Evolutionary conservation across 2,888 invertebrate genomes (phyloP).

Genomic region (Ichneumoninae sp.): DNA sequence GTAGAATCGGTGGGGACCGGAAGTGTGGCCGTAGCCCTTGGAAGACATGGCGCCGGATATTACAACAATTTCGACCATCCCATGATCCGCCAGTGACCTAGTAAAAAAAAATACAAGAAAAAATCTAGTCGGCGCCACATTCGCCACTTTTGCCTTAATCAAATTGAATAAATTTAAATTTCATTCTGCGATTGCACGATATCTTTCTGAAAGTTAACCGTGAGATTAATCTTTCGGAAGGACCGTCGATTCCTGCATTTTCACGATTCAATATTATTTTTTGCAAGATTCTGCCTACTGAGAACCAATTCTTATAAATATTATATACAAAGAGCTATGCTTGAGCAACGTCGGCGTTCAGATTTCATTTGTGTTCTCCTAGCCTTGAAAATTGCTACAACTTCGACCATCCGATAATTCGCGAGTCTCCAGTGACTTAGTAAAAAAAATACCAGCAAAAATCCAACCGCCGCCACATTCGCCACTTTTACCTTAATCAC

Average conservation of each 20-base stretch:
- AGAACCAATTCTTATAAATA: background rate
- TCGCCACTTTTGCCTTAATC: background rate
- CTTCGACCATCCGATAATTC: background rate
- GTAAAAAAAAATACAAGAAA: background rate
- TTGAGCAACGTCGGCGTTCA: background rate
- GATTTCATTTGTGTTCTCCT: background rate
- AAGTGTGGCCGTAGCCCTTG: background rate
- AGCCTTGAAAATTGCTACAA: background rate
- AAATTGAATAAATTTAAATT: background rate
- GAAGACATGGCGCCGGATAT: background rate
- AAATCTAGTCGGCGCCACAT: background rate
- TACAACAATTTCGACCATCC: background rate
- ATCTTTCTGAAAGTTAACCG: too few relatives aligned
- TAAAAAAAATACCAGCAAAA: background rate
- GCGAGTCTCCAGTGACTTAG: background rate
- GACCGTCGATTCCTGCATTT: too few relatives aligned
- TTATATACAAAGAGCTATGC: background rate
- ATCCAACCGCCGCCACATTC: background rate
- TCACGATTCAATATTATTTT: background rate
- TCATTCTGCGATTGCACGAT: too few relatives aligned
- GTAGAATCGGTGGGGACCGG: background rate
- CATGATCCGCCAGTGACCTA: background rate
- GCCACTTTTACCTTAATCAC: background rate
- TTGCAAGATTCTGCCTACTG: background rate
- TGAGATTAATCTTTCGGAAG: too few relatives aligned